A percentile compares a stretch with the other conserved stretches of the same genome.
Conservation (phyloP, 1,140 invertebrate genomes). For the Drosophila navojoa region DNA sequence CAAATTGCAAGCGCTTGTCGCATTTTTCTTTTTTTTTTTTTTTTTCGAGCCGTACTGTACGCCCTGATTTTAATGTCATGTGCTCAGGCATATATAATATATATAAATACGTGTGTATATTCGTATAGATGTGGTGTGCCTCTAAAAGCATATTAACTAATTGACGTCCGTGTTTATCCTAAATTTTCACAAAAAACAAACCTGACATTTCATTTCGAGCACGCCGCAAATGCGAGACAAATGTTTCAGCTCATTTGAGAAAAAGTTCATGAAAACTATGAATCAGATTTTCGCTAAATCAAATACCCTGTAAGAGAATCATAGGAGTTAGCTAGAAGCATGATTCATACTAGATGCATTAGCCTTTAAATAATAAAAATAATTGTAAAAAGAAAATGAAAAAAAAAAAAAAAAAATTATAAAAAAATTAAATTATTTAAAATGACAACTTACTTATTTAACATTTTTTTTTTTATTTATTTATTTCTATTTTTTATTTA, state of each 20-base stretch:
- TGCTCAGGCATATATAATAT: background rate
- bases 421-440: too few species aligned
- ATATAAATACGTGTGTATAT: background rate
- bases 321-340: too few species aligned
- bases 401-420: too few species aligned
- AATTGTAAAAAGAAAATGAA: too few species aligned
- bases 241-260: conserved; percentile 59
- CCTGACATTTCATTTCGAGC: conserved; percentile 74
- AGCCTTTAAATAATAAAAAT: too few species aligned
- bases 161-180: conserved; percentile 72
- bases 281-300: background rate
- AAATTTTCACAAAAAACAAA: conserved; percentile 44
- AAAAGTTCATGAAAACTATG: conserved; percentile 8
- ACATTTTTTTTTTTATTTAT: too few species aligned
- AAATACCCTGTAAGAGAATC: conserved; percentile 6
- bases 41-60: conserved; percentile 60
- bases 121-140: conserved; percentile 7
- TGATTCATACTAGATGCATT: too few species aligned
- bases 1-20: conserved; percentile 47
- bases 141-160: conserved; percentile 74
- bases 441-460: too few species aligned
- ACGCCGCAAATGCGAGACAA: conserved; percentile 41
- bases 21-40: too few species aligned
- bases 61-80: conserved; percentile 7
- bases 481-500: too few species aligned